Evolutionary conservation across 2,888 invertebrate species (phyloP).

Genomic region (Danaus chrysippus): DNA sequence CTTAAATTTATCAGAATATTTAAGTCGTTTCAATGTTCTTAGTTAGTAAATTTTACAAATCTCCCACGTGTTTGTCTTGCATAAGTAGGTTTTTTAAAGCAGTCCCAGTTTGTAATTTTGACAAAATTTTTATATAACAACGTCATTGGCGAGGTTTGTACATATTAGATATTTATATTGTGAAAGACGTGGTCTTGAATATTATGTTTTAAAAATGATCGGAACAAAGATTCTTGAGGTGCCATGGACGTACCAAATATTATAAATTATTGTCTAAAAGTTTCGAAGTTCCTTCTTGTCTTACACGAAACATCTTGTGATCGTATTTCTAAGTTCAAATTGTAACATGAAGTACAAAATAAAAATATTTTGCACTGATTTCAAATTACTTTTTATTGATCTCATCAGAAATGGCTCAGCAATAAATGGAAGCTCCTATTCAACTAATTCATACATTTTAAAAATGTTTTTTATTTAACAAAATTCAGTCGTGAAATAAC

Average conservation of each 20-base stretch:
- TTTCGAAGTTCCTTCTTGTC: slow-evolving; percentile 55
- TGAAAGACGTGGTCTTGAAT: slow-evolving; percentile 5
- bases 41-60: slow-evolving; percentile 3
- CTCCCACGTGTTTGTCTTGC: background rate
- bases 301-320: slow-evolving; percentile 59
- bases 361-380: slow-evolving; percentile 58
- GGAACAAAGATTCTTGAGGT: slow-evolving; percentile 20
- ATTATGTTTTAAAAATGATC: slow-evolving; percentile 6
- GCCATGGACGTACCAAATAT: slow-evolving; percentile 33
- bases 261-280: slow-evolving; percentile 21
- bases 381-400: slow-evolving; percentile 23
- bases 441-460: background rate
- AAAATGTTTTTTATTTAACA: background rate
- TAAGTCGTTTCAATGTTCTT: background rate
- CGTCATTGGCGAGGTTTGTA: background rate
- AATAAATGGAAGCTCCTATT: slow-evolving; percentile 23
- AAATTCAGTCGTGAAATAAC: background rate
- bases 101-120: no score
- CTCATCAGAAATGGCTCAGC: slow-evolving; percentile 11
- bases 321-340: slow-evolving; percentile 49
- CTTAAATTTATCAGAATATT: slow-evolving; percentile 10
- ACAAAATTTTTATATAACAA: no score
- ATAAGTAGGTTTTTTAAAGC: no score
- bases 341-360: slow-evolving; percentile 56
- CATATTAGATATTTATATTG: background rate